Base-by-base conservation (phyloP, 2,113 vertebrate species). In the Astatotilapia flaviijosephi region DNA sequence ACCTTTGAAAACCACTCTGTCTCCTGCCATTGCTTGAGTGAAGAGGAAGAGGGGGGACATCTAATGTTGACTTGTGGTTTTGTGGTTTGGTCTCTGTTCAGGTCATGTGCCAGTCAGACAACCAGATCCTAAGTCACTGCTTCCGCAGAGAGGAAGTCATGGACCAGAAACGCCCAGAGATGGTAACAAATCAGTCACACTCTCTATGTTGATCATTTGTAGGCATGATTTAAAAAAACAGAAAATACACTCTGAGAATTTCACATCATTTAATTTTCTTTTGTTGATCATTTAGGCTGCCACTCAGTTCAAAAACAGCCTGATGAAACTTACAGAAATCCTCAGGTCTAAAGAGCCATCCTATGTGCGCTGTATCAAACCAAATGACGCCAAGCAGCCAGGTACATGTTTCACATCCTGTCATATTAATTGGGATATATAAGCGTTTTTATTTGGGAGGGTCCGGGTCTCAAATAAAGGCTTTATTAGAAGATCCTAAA, bases 261-360 rank as follows among this genome's bases (percentile, higher is more conserved):
- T 42, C 40, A 56, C 54, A 15, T 6, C 7, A 26, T 70, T 58
- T 58, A 11, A 82, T 85, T 12, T 70, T 81, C 12, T 12, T 47
- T 8, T 28, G 26, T 75, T 45, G 85, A 9, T 47, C 55, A 17
- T 73, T 9, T 55, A 99, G 99, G 98, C 97, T 49, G 98, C 98
- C 88, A 98, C 97, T 42, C 98, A 99, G 95, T 99, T 99, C 93
- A 99, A 98, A 95, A 97, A 97, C 94, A 99, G 98, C 91, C 96
- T 99, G 84, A 92, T 97, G 87, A 98, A 98, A 89, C 97, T 99
- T 1, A 98, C 98, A 96, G 98, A 99, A 92, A 99, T 99, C 82
- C 97, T 99, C 68, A 98, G 97, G 97, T 99, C 98, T 28, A 99
- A 99, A 95, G 98, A 99, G 33, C 98, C 99, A 0, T 98, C 98